A percentile compares a stretch with the other conserved stretches of the same genome.
These are phyloP conservation scores for Aphrophora alni DNA, from an alignment of 2,888 invertebrate species.

Conservation along the genomic window DNA sequence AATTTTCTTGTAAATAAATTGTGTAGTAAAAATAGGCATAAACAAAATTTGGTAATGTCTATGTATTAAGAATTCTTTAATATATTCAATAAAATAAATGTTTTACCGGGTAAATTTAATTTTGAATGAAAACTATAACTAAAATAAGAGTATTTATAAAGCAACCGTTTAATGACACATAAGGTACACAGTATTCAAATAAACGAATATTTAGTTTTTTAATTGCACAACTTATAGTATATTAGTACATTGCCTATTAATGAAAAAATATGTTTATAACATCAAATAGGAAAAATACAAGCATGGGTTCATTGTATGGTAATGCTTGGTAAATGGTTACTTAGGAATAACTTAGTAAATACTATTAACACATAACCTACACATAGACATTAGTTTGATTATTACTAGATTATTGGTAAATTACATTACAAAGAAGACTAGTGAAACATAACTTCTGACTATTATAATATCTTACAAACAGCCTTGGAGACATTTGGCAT, in stretches of 20 bases:
- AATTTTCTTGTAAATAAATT: background rate
- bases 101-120: background rate
- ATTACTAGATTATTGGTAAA: constrained; percentile 33
- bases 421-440: constrained; percentile 36
- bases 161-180: background rate
- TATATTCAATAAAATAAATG: background rate
- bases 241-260: background rate
- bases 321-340: background rate
- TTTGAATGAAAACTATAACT: background rate
- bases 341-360: background rate
- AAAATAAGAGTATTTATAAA: background rate
- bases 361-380: background rate
- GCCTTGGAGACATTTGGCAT: background rate
- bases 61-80: background rate
- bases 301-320: background rate
- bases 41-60: background rate
- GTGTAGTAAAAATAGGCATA: background rate
- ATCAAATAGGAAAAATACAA: background rate
- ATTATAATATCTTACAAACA: constrained; percentile 7
- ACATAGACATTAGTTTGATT: background rate
- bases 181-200: background rate
- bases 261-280: constrained; percentile 9
- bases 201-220: background rate
- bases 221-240: background rate
- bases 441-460: constrained; percentile 14